phyloP scores from a whole-genome alignment of 2,888 invertebrate species.

The Drosophila formosana region DNA sequence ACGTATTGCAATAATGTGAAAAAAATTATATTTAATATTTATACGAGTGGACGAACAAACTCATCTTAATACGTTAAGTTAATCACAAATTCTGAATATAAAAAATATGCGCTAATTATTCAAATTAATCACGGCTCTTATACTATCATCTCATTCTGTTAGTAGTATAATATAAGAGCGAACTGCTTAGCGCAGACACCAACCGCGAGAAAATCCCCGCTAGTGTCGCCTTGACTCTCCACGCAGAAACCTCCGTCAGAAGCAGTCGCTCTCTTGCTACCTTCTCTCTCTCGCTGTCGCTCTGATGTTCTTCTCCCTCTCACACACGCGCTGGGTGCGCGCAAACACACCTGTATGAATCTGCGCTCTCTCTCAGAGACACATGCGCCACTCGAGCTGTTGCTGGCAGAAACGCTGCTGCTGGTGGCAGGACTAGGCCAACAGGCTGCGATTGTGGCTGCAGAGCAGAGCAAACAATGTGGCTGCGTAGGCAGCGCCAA shows the following conservation, averaged over 20 bases:
- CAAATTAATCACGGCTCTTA: too few relatives aligned
- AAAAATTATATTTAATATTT: too few relatives aligned
- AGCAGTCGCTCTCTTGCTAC: too few relatives aligned
- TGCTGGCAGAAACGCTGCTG: slow-evolving; percentile 17
- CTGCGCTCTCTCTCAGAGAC: slow-evolving; percentile 26
- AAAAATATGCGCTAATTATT: too few relatives aligned
- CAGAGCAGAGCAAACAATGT: slow-evolving; percentile 55
- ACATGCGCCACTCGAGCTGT: slow-evolving; percentile 45
- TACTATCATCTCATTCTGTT: too few relatives aligned
- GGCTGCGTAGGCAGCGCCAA: slow-evolving; percentile 26
- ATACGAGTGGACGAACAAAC: too few relatives aligned
- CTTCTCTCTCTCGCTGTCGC: neutral
- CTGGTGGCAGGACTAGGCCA: slow-evolving; percentile 68
- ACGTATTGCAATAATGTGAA: too few relatives aligned
- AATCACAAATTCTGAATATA: too few relatives aligned
- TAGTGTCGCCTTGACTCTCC: neutral
- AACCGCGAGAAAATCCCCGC: neutral
- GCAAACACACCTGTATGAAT: slow-evolving; percentile 71
- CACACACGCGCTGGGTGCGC: slow-evolving; percentile 15
- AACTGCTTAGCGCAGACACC: neutral
- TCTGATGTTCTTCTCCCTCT: neutral
- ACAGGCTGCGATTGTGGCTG: slow-evolving; percentile 49
- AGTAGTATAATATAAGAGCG: slow-evolving; percentile 2
- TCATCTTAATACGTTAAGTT: too few relatives aligned
- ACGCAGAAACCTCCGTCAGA: neutral